phyloP scores from a whole-genome alignment of 2,797 vertebrate genomes.

The Sebastes kiyomatsui region DNA sequence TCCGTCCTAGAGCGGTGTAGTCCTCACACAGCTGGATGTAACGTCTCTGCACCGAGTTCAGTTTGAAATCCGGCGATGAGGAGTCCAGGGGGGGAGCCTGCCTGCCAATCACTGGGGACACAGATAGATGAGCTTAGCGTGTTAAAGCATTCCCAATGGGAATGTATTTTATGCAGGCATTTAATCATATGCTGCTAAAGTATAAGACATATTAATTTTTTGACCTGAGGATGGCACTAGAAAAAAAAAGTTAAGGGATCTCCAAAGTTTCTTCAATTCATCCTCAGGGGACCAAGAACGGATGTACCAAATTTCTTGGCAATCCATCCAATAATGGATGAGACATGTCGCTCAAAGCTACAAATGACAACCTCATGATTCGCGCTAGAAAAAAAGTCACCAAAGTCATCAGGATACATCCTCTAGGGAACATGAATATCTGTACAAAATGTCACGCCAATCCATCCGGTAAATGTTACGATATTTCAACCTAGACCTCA shows the following conservation, averaged over 20 bases:
- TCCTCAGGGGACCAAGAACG: neutral
- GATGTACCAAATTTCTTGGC: no score
- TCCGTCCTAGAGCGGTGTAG: slow-evolving; percentile 36
- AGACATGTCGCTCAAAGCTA: neutral
- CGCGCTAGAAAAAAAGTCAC: no score
- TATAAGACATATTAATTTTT: neutral
- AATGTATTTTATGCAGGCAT: neutral
- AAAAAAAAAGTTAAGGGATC: no score
- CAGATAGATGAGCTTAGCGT: neutral
- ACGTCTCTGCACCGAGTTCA: neutral
- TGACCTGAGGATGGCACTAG: neutral
- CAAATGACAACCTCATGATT: neutral
- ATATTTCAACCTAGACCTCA: neutral
- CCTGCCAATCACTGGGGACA: neutral
- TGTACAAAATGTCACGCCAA: neutral
- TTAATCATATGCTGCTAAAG: neutral
- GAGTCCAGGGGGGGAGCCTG: neutral
- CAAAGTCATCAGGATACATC: neutral
- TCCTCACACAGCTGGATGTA: slow-evolving; percentile 38
- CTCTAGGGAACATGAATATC: neutral
- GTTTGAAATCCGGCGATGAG: slow-evolving; percentile 4
- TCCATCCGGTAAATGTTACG: neutral
- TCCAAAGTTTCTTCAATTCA: neutral
- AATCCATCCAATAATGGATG: neutral
- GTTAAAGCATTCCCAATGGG: neutral